phyloP scores from a whole-genome alignment of 2,113 vertebrate species.

The Tichodroma muraria region DNA sequence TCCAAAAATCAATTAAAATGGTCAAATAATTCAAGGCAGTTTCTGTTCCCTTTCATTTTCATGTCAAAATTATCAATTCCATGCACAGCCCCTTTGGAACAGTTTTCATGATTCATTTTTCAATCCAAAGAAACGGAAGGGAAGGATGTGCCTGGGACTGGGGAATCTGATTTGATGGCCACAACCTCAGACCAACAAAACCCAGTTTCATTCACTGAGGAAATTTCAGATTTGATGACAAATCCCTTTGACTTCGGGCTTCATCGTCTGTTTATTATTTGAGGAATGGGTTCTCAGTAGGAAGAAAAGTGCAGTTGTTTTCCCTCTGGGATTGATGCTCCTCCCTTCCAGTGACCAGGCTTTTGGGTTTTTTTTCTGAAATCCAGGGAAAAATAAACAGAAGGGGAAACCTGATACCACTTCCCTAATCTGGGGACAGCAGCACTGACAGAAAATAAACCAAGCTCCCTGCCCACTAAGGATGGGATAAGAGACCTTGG shows the following conservation, averaged over 20 bases:
- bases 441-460: background rate
- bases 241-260: background rate
- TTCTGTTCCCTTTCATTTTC: background rate
- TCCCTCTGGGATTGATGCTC: background rate
- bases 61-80: background rate
- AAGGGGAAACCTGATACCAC: background rate
- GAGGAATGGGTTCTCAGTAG: background rate
- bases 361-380: background rate
- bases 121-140: background rate
- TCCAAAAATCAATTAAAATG: background rate
- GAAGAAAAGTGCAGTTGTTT: background rate
- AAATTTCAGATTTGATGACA: background rate
- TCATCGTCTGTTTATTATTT: background rate
- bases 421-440: constrained; percentile 10
- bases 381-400: background rate
- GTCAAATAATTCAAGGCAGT: background rate
- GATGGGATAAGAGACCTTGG: background rate
- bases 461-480: background rate
- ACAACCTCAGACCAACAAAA: too few relatives aligned
- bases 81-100: background rate
- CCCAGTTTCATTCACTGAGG: background rate
- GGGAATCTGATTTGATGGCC: background rate
- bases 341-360: background rate
- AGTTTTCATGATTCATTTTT: background rate
- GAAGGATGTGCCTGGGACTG: background rate